Evolutionary conservation across 2,113 vertebrate genomes (phyloP).

Genomic region (Saimiri boliviensis): DNA sequence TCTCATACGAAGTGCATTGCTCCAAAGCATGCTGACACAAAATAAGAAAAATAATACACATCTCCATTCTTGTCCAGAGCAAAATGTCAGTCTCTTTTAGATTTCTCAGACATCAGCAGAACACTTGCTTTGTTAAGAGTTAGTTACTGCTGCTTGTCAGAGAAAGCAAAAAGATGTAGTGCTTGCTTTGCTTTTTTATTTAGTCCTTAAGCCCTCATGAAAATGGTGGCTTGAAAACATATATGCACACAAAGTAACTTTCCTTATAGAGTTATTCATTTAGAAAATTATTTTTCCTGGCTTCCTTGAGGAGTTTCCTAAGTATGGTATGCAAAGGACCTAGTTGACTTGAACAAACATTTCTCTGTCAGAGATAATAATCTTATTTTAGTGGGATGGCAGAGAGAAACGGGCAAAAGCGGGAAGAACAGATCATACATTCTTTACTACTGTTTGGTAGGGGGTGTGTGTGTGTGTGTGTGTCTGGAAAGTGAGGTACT

Average conservation of each 20-base stretch:
- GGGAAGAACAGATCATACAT: background rate
- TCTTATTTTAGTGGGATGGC: background rate
- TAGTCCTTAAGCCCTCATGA: background rate
- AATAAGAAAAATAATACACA: slow-evolving; percentile 48
- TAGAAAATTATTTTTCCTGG: background rate
- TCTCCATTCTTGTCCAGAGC: background rate
- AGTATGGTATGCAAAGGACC: background rate
- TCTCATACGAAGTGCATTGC: background rate
- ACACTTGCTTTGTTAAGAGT: background rate
- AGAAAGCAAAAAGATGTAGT: background rate
- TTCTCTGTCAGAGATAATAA: background rate
- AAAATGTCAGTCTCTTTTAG: slow-evolving; percentile 9
- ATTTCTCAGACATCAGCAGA: background rate
- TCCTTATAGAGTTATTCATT: background rate
- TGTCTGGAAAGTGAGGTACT: background rate
- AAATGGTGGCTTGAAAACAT: background rate
- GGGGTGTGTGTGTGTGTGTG: no score
- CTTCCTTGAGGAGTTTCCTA: background rate
- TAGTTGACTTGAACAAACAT: background rate
- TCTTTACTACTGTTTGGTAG: background rate
- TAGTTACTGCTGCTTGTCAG: background rate
- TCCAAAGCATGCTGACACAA: background rate
- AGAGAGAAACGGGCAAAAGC: background rate
- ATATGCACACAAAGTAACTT: background rate
- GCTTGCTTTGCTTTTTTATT: background rate